Evolutionary conservation across 2,113 vertebrate genomes (phyloP).

Genomic region (Rutilus rutilus): DNA sequence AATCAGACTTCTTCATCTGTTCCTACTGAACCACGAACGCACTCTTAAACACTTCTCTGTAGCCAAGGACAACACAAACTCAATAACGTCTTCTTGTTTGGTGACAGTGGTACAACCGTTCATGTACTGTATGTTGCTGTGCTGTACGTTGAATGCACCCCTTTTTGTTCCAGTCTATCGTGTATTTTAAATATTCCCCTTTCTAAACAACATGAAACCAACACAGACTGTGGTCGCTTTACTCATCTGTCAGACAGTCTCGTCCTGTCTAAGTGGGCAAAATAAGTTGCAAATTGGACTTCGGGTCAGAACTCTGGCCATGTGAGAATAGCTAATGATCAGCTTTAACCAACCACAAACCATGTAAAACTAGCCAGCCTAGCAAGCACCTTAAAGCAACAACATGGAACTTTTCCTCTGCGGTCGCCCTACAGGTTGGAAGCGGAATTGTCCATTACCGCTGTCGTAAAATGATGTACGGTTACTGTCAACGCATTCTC

Average conservation of each 20-base stretch:
- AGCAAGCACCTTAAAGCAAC: conserved; percentile 5
- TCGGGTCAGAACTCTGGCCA: not conserved
- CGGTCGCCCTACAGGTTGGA: too few relatives aligned
- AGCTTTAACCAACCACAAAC: not conserved
- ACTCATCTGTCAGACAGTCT: not conserved
- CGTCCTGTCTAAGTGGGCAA: too few relatives aligned
- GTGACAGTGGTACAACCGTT: not conserved
- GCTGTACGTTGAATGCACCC: not conserved
- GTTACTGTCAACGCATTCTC: too few relatives aligned
- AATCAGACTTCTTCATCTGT: conserved; percentile 26
- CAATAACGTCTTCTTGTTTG: not conserved
- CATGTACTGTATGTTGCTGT: not conserved
- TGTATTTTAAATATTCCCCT: not conserved
- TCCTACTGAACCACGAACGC: conserved; percentile 23
- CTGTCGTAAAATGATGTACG: too few relatives aligned
- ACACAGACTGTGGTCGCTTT: not conserved
- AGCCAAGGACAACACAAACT: not conserved
- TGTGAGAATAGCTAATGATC: not conserved
- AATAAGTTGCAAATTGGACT: not conserved
- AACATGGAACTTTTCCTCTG: too few relatives aligned
- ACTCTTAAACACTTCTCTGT: not conserved
- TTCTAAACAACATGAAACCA: not conserved
- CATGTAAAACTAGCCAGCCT: not conserved
- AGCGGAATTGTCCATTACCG: too few relatives aligned
- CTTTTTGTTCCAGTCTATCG: not conserved